Evolutionary conservation across 2,888 invertebrate genomes (phyloP).

Genomic region (Philonicus albiceps): DNA sequence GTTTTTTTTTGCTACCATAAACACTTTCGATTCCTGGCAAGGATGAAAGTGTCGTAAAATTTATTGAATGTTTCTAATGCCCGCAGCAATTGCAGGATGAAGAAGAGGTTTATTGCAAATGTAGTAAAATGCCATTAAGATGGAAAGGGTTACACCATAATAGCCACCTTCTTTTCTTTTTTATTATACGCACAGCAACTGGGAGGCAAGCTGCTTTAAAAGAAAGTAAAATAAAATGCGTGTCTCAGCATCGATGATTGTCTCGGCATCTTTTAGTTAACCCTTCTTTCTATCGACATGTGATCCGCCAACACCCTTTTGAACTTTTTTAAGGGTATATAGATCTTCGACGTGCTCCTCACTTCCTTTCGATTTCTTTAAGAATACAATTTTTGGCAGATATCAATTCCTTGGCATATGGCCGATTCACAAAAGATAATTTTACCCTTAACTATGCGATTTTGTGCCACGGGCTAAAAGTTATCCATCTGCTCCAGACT

Average conservation of each 20-base stretch:
- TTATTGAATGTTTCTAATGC: neutral
- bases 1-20: neutral
- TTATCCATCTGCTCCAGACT: slow-evolving; percentile 12
- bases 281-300: neutral
- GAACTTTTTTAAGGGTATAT: neutral
- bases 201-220: neutral
- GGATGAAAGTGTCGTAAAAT: neutral
- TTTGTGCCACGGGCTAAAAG: neutral
- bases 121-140: neutral
- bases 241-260: neutral
- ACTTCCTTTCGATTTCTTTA: slow-evolving; percentile 22
- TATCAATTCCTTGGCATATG: slow-evolving; percentile 17
- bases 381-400: neutral
- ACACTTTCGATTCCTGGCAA: neutral
- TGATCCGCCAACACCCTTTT: slow-evolving; percentile 10
- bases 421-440: slow-evolving; percentile 3
- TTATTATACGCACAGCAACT: neutral
- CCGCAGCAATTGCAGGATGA: neutral
- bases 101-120: neutral
- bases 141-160: slow-evolving; percentile 9
- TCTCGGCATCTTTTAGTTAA: neutral
- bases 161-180: neutral
- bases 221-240: neutral
- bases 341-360: neutral
- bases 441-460: neutral